Conservation (phyloP, 2,113 vertebrate species). For the Dolichotis patagonum region DNA sequence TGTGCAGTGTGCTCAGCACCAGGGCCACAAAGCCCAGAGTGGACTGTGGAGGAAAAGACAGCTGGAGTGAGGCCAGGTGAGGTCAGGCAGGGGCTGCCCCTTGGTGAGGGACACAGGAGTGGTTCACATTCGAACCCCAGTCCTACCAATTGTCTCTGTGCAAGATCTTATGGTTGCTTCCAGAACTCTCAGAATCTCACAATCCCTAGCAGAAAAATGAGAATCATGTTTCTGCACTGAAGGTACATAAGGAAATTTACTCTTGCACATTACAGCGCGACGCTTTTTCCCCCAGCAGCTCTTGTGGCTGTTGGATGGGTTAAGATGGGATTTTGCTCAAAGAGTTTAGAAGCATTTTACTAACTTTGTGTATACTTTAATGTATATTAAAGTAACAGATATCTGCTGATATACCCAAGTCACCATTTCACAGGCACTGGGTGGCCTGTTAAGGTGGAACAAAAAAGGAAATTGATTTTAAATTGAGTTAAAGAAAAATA, state of each 20-base stretch:
- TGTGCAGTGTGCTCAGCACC: slow-evolving; percentile 92
- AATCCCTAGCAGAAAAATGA: background rate
- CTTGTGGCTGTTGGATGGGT: background rate
- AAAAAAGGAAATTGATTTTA: background rate
- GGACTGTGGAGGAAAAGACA: slow-evolving; percentile 88
- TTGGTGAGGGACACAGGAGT: fast-evolving
- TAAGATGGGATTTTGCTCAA: background rate
- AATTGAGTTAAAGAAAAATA: slow-evolving; percentile 20
- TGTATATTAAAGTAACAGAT: background rate
- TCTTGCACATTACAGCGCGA: background rate
- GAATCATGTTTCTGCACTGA: background rate
- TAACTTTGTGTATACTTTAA: background rate
- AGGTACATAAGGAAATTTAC: background rate
- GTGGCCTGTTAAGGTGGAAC: background rate
- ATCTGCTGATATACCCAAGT: background rate
- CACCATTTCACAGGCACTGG: slow-evolving; percentile 4
- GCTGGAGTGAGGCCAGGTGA: background rate
- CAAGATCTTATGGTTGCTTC: background rate
- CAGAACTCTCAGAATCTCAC: background rate
- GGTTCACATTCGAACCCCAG: background rate
- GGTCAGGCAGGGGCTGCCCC: fast-evolving
- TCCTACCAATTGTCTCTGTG: background rate
- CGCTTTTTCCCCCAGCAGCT: background rate
- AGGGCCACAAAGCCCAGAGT: slow-evolving; percentile 92
- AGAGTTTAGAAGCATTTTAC: background rate